These are phyloP conservation scores for Sesia bembeciformis DNA, from an alignment of 2,888 invertebrate genomes.

Conservation along the genomic window DNA sequence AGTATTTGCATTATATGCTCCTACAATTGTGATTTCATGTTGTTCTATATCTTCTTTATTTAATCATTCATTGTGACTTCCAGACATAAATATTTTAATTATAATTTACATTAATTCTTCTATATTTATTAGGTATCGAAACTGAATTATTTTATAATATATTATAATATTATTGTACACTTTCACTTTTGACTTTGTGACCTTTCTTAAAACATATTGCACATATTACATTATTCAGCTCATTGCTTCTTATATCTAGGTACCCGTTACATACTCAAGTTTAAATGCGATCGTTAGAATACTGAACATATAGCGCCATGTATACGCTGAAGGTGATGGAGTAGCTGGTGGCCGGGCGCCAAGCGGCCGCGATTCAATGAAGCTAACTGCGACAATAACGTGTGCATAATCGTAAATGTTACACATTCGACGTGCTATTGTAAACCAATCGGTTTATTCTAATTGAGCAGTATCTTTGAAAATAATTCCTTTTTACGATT, in stretches of 20 bases:
- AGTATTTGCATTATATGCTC: too few relatives aligned
- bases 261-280: neutral
- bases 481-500: too few relatives aligned
- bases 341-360: conserved; percentile 29
- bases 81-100: too few relatives aligned
- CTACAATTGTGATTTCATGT: too few relatives aligned
- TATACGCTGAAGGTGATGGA: conserved; percentile 23
- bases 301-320: conserved; percentile 10
- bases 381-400: conserved; percentile 18
- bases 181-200: neutral
- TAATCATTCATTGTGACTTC: too few relatives aligned
- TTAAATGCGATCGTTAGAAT: neutral
- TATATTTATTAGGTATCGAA: too few relatives aligned
- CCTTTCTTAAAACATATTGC: neutral
- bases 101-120: too few relatives aligned
- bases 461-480: too few relatives aligned
- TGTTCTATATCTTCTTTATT: too few relatives aligned
- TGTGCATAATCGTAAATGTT: conserved; percentile 17
- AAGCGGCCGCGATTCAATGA: conserved; percentile 11
- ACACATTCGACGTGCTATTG: conserved; percentile 1
- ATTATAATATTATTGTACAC: neutral
- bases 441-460: too few relatives aligned
- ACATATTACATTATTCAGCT: neutral
- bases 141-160: too few relatives aligned
- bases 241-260: neutral